These are phyloP conservation scores for human DNA, from an alignment of 2,113 vertebrate species.

Conservation along the genomic window GRCh38 chr3:106425001-106425500, in stretches of 20 bases:
- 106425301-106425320: constrained; percentile 1
- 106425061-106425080: neutral
- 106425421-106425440: neutral
- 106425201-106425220: constrained; percentile 43
- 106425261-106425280: constrained; percentile 53
- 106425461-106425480: neutral
- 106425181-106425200: constrained; percentile 57
- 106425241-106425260: constrained; percentile 37
- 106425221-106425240: neutral
- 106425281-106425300: constrained; percentile 41
- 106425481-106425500: neutral
- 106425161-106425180: constrained; percentile 31
- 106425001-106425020: constrained; percentile 52
- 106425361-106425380: neutral
- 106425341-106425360: neutral
- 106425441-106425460: neutral
- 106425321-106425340: neutral
- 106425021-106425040: neutral
- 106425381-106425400: neutral
- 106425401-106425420: neutral
- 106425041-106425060: neutral
- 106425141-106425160: constrained; percentile 64
- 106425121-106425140: neutral
- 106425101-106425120: constrained; percentile 47
- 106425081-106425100: neutral